These are phyloP conservation scores for Falco naumanni DNA, from an alignment of 2,797 vertebrate species.

Conservation along the genomic window DNA sequence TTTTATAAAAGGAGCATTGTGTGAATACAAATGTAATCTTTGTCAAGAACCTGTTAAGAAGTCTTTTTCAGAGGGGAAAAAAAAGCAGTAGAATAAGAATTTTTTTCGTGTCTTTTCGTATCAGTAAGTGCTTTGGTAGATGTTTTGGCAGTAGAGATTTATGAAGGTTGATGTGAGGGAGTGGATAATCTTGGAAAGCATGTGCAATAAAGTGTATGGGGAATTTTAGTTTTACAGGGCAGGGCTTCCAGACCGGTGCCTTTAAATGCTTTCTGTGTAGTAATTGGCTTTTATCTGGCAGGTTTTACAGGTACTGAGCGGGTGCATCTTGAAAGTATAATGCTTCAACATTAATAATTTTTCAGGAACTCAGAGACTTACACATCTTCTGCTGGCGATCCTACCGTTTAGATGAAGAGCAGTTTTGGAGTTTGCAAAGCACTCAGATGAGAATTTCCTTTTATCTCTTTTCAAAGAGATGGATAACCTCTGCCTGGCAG, in stretches of 20 bases:
- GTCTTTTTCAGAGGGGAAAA: not conserved
- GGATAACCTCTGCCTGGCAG: slow-evolving; percentile 20
- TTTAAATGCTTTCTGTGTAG: slow-evolving; percentile 13
- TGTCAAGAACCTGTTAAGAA: slow-evolving; percentile 16
- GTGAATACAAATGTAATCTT: slow-evolving; percentile 22
- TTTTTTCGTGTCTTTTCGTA: not conserved
- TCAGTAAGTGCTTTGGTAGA: not conserved
- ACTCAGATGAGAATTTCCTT: not conserved
- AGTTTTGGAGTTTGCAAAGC: slow-evolving; percentile 13
- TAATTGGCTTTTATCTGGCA: not conserved
- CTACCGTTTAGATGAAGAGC: not conserved
- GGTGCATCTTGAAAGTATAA: not conserved
- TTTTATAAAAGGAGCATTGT: not conserved
- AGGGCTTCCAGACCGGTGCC: not conserved
- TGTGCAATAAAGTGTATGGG: not conserved
- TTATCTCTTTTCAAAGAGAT: slow-evolving; percentile 1
- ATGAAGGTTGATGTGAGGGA: not conserved
- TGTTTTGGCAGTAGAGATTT: slow-evolving; percentile 30
- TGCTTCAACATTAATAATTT: slow-evolving; percentile 1
- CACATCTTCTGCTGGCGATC: not conserved
- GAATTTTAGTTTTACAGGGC: not conserved
- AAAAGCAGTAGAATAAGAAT: not conserved
- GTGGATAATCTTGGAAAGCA: not conserved
- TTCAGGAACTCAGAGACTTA: not conserved
- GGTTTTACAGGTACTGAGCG: not conserved